These are phyloP conservation scores for Gymnorhina tibicen DNA, from an alignment of 2,113 vertebrate genomes.

Conservation along the genomic window DNA sequence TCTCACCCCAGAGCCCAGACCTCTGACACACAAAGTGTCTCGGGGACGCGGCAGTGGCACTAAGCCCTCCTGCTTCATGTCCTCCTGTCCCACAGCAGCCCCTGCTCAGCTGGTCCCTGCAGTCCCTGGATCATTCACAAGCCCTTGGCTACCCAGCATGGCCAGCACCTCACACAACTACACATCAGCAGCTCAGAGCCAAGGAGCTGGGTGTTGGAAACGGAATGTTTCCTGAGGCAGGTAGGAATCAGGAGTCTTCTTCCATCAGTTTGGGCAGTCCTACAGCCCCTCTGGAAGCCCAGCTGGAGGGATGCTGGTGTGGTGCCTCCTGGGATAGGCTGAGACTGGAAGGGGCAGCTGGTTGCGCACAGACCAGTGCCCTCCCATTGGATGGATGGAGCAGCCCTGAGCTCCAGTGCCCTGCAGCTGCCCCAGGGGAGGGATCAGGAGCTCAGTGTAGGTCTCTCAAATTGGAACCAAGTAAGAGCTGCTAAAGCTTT, in stretches of 20 bases:
- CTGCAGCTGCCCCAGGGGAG: background rate
- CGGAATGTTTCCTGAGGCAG: background rate
- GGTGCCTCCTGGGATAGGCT: background rate
- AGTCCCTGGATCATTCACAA: fast-evolving
- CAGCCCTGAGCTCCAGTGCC: background rate
- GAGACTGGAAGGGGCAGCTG: background rate
- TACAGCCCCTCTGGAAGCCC: background rate
- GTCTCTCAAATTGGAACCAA: background rate
- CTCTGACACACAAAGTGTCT: background rate
- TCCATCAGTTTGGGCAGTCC: background rate
- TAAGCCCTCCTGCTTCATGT: background rate
- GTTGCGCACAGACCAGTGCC: background rate
- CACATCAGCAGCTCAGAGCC: background rate
- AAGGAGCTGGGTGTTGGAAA: background rate
- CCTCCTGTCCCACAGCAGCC: background rate
- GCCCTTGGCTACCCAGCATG: background rate
- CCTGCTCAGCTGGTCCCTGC: background rate
- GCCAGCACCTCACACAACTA: background rate
- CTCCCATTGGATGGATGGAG: background rate
- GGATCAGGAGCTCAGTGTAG: background rate
- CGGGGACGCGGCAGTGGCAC: fast-evolving
- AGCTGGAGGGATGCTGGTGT: background rate
- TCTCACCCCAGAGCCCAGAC: background rate
- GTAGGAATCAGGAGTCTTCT: background rate
- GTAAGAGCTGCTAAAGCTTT: background rate